phyloP scores from a whole-genome alignment of 2,113 vertebrate species.

The Triplophysa rosa region DNA sequence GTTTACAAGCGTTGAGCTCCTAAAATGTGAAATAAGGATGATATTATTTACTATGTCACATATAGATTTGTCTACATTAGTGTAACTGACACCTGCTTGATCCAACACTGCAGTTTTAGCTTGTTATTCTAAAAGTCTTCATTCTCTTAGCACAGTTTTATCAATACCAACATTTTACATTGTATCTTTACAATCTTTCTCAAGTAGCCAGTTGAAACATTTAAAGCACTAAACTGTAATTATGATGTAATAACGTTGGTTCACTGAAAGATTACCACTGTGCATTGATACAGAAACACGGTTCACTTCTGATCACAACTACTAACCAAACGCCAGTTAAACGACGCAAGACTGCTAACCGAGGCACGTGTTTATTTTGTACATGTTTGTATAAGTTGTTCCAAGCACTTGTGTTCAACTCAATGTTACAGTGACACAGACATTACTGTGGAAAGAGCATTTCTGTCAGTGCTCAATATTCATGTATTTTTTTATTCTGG shows the following conservation, averaged over 20 bases:
- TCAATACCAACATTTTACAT: background rate
- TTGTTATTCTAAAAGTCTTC: background rate
- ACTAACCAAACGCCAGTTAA: background rate
- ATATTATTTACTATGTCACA: conserved; percentile 52
- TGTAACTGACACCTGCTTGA: conserved; percentile 9
- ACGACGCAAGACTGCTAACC: background rate
- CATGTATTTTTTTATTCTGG: conserved; percentile 44
- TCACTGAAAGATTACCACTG: conserved; percentile 19
- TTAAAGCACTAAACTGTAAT: background rate
- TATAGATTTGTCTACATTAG: conserved; percentile 36
- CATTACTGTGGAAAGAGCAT: conserved; percentile 18
- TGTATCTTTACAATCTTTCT: background rate
- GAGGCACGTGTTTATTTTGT: background rate
- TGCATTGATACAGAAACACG: background rate
- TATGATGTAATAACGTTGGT: background rate
- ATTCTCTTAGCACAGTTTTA: background rate
- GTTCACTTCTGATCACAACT: conserved; percentile 20
- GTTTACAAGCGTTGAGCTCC: conserved; percentile 47
- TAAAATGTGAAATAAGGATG: conserved; percentile 66
- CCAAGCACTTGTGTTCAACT: conserved; percentile 3
- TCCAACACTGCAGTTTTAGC: too few species aligned
- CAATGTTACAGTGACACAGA: conserved; percentile 21
- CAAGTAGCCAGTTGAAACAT: background rate
- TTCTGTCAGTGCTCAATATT: conserved; percentile 56
- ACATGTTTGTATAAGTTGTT: background rate